Percentiles rank a stretch among this genome's conserved stretches.
Conservation (phyloP, 2,797 vertebrate genomes). For the Knipowitschia caucasica region DNA sequence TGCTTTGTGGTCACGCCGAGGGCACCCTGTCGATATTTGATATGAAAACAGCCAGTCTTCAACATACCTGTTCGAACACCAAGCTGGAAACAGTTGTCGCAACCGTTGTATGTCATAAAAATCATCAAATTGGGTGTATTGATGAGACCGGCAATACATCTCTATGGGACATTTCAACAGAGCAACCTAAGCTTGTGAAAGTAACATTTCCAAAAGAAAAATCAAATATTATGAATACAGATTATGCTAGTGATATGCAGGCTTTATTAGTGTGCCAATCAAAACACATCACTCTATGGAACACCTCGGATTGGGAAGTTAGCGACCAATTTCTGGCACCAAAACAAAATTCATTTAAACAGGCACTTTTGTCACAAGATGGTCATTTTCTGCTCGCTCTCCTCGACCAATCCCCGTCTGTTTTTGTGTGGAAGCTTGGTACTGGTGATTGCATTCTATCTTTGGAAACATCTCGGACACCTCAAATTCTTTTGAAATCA, state of each 20-base stretch:
- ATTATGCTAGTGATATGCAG: slow-evolving; percentile 43
- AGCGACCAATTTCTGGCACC: slow-evolving; percentile 70
- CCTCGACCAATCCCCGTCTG: slow-evolving; percentile 51
- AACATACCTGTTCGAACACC: slow-evolving; percentile 54
- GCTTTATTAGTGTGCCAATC: slow-evolving; percentile 71
- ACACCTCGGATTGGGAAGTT: slow-evolving; percentile 59
- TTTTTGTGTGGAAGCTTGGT: slow-evolving; percentile 72
- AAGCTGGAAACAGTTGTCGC: slow-evolving; percentile 37
- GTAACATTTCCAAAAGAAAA: slow-evolving; percentile 30
- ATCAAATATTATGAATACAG: slow-evolving; percentile 52
- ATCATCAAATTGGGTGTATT: slow-evolving; percentile 60
- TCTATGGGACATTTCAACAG: slow-evolving; percentile 62
- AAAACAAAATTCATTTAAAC: slow-evolving; percentile 54
- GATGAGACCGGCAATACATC: slow-evolving; percentile 65
- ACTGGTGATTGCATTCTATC: slow-evolving; percentile 76
- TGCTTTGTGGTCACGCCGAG: slow-evolving; percentile 68
- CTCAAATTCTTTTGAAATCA: slow-evolving; percentile 56
- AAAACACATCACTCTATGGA: slow-evolving; percentile 68
- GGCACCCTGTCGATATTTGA: slow-evolving; percentile 70
- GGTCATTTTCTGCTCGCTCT: slow-evolving; percentile 71
- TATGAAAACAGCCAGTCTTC: slow-evolving; percentile 21
- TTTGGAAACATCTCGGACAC: slow-evolving; percentile 46
- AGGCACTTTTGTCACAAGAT: slow-evolving; percentile 63
- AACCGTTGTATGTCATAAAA: slow-evolving; percentile 53
- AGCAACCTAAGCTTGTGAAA: slow-evolving; percentile 52